Base-by-base conservation (phyloP, 2,888 invertebrate genomes). In the Rutpela maculata region DNA sequence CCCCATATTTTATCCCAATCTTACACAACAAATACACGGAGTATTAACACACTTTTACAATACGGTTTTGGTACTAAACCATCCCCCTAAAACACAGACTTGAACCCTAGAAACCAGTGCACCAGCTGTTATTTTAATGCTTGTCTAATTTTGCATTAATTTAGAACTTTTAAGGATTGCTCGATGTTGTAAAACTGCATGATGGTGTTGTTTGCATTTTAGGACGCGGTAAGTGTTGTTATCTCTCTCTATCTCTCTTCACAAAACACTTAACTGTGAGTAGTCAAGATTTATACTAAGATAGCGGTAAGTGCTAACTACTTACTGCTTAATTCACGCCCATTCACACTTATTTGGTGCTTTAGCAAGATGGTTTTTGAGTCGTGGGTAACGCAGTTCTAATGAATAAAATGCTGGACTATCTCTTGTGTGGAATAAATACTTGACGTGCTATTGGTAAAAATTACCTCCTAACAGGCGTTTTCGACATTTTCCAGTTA, bases 211-310 rank as follows among this genome's bases (percentile, higher is more conserved):
- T 89, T 90, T 88, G 87, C 87, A 88, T 90, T 90, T 81, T 90
- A 90, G 90, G 90, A 90, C 85, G 89, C 89, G 90, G 90, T 90
- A 90, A 90, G 90, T 90, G 89, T 87, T 84, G 82, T 72, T 72
- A 72, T 67, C 67, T 43, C 79, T 82, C 78, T 81, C 76, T 78
- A 68, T 80, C 79, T 81, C 76, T 78, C 80, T 78, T 70, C 75
- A 75, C 78, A 81, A 81, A 77, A 83, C 84, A 83, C 84, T 81
- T 81, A 83, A 84, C 83, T 84, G 87, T 87, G 86, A 87, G 87
- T 87, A 87, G 84, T 78, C 86, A 87, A 86, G 85, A 85, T 73
- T 72, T 82, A 70, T 76, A 67, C 70, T 76, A 62, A 38, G 66
- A 66, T 60, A 63, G 75, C 63, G 71, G 75, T 80, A 79, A 78